These are phyloP conservation scores for Melanchra persicariae DNA, from an alignment of 2,888 invertebrate species.

Conservation along the genomic window DNA sequence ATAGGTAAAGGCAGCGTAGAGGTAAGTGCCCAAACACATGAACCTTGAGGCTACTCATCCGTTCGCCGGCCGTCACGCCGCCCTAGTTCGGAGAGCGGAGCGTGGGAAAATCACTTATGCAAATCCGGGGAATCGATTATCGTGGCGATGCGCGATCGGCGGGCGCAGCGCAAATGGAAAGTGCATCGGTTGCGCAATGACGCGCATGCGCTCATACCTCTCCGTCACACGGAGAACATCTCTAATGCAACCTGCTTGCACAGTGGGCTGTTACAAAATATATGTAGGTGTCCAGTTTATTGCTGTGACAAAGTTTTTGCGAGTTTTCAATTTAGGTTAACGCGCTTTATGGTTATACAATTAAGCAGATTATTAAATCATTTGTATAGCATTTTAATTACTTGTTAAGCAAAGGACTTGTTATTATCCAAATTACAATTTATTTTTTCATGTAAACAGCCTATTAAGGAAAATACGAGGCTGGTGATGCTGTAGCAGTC, in stretches of 20 bases:
- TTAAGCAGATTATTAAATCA: neutral
- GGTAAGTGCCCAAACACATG: slow-evolving; percentile 64
- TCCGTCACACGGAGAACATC: slow-evolving; percentile 48
- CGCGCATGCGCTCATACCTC: slow-evolving; percentile 66
- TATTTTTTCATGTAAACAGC: neutral
- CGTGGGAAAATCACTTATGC: slow-evolving; percentile 88
- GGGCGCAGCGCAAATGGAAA: slow-evolving; percentile 81
- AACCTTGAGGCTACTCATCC: slow-evolving; percentile 85
- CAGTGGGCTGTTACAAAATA: slow-evolving; percentile 54
- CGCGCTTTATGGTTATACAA: neutral
- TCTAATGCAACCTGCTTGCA: slow-evolving; percentile 60
- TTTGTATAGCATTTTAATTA: neutral
- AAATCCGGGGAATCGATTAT: slow-evolving; percentile 88
- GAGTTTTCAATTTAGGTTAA: slow-evolving; percentile 20
- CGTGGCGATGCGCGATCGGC: slow-evolving; percentile 71
- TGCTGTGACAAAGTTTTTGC: slow-evolving; percentile 1
- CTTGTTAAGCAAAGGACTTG: neutral
- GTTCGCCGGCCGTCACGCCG: slow-evolving; percentile 83
- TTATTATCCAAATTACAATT: neutral
- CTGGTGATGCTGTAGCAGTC: neutral
- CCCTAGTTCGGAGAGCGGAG: slow-evolving; percentile 84
- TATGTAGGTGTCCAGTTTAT: slow-evolving; percentile 25
- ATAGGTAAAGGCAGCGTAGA: slow-evolving; percentile 18
- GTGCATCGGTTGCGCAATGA: slow-evolving; percentile 84
- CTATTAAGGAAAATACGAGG: neutral